A percentile compares a stretch with the other conserved stretches of the same genome.
Conservation (phyloP, 2,797 vertebrate species). For the Danio jaintianensis region DNA sequence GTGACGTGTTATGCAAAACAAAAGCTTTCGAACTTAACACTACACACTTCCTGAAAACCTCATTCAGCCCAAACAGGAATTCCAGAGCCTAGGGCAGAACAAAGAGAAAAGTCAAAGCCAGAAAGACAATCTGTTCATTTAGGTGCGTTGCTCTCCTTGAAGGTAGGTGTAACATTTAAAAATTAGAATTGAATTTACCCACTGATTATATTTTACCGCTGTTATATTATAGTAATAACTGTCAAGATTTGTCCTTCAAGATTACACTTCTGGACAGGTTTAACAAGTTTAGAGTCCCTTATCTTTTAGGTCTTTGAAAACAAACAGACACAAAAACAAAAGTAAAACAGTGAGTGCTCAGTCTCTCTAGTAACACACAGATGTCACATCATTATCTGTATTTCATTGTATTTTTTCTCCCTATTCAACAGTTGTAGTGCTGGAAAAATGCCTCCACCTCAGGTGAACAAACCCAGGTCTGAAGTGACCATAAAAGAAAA, state of each 20-base stretch:
- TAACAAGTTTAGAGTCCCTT: not conserved
- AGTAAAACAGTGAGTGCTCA: not conserved
- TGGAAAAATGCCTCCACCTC: conserved; percentile 68
- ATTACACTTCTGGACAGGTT: not conserved
- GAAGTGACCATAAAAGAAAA: conserved; percentile 59
- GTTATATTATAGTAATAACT: not conserved
- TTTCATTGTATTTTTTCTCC: not conserved
- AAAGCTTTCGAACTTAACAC: not conserved
- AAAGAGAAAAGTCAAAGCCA: not conserved
- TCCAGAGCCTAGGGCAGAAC: not conserved
- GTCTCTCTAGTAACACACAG: not conserved
- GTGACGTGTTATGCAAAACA: not conserved
- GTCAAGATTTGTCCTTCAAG: not conserved
- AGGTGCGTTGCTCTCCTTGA: not conserved
- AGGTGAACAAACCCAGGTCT: conserved; percentile 65
- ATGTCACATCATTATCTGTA: not conserved
- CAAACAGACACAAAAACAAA: no score
- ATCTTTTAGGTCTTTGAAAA: not conserved
- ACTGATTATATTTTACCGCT: not conserved
- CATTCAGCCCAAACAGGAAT: not conserved
- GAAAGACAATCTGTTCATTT: not conserved
- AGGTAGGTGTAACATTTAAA: not conserved
- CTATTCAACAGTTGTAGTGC: not conserved
- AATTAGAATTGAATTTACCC: not conserved
- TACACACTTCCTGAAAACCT: conserved; percentile 11